Evolutionary conservation across 2,888 invertebrate genomes (phyloP).

Genomic region (Prenolepis imparis): DNA sequence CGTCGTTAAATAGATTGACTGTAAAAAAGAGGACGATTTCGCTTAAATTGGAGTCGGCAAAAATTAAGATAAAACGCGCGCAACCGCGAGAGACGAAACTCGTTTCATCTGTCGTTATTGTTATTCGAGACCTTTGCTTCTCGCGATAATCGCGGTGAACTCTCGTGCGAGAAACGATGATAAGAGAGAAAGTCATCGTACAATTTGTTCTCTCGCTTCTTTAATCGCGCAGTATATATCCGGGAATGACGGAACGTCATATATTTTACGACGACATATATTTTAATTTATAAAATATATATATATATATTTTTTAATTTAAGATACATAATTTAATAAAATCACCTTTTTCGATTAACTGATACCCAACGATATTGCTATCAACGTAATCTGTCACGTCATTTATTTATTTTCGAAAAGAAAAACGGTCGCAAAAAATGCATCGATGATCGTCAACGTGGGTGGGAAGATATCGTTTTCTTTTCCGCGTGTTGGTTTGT

Average conservation of each 20-base stretch:
- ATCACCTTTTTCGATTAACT: neutral
- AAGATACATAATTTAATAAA: neutral
- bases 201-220: neutral
- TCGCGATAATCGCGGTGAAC: neutral
- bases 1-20: slow-evolving; percentile 77
- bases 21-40: slow-evolving; percentile 63
- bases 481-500: slow-evolving; percentile 38
- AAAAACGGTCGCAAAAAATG: neutral
- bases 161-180: neutral
- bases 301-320: neutral
- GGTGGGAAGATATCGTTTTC: slow-evolving; percentile 27
- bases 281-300: neutral
- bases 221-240: neutral
- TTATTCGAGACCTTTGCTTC: slow-evolving; percentile 24
- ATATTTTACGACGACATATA: neutral
- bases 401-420: slow-evolving; percentile 5
- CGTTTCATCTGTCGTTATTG: neutral
- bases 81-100: slow-evolving; percentile 39
- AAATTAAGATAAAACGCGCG: slow-evolving; percentile 55
- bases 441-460: neutral
- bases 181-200: neutral
- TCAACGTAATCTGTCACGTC: neutral
- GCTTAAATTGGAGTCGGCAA: slow-evolving; percentile 63
- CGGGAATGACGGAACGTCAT: no score
- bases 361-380: neutral